These are phyloP conservation scores for Margarornis squamiger DNA, from an alignment of 2,797 vertebrate species.

Conservation along the genomic window DNA sequence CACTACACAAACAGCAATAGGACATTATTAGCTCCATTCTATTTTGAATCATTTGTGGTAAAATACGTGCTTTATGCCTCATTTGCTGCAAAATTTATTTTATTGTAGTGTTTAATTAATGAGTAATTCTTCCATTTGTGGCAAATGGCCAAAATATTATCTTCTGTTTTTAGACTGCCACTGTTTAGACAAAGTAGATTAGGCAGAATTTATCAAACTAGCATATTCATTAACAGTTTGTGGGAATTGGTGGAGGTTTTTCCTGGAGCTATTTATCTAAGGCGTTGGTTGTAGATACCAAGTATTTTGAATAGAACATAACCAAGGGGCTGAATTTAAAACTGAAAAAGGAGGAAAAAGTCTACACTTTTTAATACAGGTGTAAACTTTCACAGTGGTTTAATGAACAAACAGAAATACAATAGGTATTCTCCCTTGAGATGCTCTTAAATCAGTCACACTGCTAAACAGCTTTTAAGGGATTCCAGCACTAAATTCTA, in stretches of 20 bases:
- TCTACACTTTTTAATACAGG: neutral
- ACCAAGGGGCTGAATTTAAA: neutral
- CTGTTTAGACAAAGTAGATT: constrained; percentile 62
- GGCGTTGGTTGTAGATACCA: neutral
- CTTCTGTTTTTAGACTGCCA: constrained; percentile 21
- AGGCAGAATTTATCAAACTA: constrained; percentile 53
- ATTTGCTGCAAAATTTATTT: constrained; percentile 73
- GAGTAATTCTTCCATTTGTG: constrained; percentile 62
- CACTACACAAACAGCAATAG: neutral
- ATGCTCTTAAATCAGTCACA: constrained; percentile 29
- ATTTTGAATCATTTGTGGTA: constrained; percentile 53
- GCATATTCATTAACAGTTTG: constrained; percentile 36
- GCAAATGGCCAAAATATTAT: constrained; percentile 68
- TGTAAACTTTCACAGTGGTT: constrained; percentile 2
- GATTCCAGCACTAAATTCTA: constrained; percentile 34
- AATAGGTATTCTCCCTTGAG: constrained; percentile 32
- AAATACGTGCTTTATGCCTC: constrained; percentile 68
- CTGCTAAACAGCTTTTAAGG: constrained; percentile 43
- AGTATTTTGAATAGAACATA: constrained; percentile 40
- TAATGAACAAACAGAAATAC: constrained; percentile 45
- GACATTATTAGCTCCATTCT: constrained; percentile 49
- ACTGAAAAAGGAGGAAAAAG: neutral
- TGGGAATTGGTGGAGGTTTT: constrained; percentile 34
- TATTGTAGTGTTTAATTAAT: constrained; percentile 72
- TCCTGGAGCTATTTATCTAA: constrained; percentile 45